phyloP scores from a whole-genome alignment of 1,140 invertebrate species.

The Bombus difficillimus region DNA sequence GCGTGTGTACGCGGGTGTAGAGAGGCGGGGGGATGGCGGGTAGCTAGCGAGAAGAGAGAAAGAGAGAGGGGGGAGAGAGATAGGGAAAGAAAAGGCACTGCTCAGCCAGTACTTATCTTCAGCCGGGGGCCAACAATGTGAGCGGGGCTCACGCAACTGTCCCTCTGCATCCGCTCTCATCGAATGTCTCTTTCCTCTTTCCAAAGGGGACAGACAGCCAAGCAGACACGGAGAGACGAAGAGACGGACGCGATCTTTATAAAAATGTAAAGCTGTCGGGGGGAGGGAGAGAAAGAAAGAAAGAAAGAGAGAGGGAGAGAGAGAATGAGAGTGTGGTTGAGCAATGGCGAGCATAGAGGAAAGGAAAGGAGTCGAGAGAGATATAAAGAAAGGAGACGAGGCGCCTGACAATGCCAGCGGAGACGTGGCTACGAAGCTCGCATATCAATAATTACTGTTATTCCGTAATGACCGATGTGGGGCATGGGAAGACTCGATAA shows the following conservation, averaged over 20 bases:
- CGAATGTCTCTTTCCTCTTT: constrained; percentile 75
- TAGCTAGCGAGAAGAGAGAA: background rate
- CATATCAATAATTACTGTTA: constrained; percentile 83
- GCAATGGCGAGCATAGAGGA: constrained; percentile 53
- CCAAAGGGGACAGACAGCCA: constrained; percentile 21
- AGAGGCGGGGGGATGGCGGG: background rate
- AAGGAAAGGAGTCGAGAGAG: background rate
- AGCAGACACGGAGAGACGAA: constrained; percentile 5
- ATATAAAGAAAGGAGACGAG: constrained; percentile 24
- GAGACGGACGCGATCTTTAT: constrained; percentile 29
- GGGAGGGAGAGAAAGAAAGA: background rate
- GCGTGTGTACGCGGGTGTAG: background rate
- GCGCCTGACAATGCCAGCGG: constrained; percentile 74
- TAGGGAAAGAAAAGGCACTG: constrained; percentile 36
- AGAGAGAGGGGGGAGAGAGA: background rate
- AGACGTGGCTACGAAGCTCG: constrained; percentile 70
- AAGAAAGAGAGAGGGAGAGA: background rate
- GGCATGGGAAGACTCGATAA: constrained; percentile 82
- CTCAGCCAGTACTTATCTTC: constrained; percentile 68
- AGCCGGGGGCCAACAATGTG: constrained; percentile 74
- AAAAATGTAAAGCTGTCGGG: constrained; percentile 23
- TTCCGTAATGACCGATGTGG: constrained; percentile 81
- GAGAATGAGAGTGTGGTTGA: background rate
- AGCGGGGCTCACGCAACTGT: constrained; percentile 79
- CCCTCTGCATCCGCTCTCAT: constrained; percentile 82